phyloP scores from a whole-genome alignment of 2,113 vertebrate species.

The Cottus gobio region DNA sequence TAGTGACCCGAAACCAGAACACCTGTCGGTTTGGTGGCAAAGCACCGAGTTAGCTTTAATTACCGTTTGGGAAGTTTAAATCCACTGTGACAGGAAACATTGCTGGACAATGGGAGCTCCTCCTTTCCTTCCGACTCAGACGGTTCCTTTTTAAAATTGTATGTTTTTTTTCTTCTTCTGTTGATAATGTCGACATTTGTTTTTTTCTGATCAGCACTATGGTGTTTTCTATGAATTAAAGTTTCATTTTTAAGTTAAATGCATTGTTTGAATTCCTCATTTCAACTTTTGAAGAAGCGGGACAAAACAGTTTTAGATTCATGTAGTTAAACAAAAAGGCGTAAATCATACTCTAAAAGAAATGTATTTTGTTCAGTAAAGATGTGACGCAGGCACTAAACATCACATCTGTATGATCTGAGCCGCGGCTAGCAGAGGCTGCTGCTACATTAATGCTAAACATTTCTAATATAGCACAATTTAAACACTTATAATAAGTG shows the following conservation, averaged over 20 bases:
- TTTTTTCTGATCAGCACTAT: slow-evolving; percentile 53
- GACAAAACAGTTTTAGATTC: neutral
- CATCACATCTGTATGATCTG: too few relatives aligned
- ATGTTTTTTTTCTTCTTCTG: neutral
- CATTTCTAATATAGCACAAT: too few relatives aligned
- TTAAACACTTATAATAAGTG: too few relatives aligned
- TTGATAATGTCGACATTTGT: neutral
- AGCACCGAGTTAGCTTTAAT: neutral
- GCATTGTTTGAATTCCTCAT: neutral
- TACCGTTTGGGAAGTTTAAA: neutral
- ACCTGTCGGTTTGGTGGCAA: too few relatives aligned
- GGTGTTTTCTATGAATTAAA: slow-evolving; percentile 76
- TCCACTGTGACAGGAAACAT: slow-evolving; percentile 40
- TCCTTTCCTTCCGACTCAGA: slow-evolving; percentile 18
- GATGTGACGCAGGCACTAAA: neutral
- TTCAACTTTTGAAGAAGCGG: neutral
- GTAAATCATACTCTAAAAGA: neutral
- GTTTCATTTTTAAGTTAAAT: slow-evolving; percentile 44
- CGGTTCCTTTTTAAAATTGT: neutral
- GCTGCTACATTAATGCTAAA: too few relatives aligned
- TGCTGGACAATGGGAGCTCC: slow-evolving; percentile 65
- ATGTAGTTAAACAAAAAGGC: neutral
- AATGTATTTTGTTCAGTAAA: too few relatives aligned
- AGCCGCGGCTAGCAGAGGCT: too few relatives aligned
- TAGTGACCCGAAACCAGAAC: too few relatives aligned